Conservation (phyloP, 1,140 invertebrate genomes). For the Halesus radiatus region DNA sequence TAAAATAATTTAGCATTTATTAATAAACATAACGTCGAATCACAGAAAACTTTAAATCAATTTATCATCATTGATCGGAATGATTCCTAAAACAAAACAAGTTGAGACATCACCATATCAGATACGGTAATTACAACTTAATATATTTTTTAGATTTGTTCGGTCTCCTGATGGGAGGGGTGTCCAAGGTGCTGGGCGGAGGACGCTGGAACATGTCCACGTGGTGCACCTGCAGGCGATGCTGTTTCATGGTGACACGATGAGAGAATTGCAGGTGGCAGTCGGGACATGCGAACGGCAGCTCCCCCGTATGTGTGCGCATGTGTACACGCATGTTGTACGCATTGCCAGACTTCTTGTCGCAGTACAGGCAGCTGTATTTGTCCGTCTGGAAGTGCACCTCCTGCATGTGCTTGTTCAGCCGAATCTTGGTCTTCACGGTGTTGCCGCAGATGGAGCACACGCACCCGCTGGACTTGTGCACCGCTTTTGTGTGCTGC, state of each 20-base stretch:
- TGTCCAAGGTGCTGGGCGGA: not conserved
- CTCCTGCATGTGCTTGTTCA: not conserved
- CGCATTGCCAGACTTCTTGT: not conserved
- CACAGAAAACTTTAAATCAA: too few species aligned
- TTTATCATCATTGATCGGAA: too few species aligned
- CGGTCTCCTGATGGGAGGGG: too few species aligned
- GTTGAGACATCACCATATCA: too few species aligned
- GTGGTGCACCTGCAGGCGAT: not conserved
- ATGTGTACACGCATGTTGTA: slow-evolving; percentile 8
- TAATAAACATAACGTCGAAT: too few species aligned
- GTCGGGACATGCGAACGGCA: not conserved
- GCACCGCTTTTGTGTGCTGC: not conserved
- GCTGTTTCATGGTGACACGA: slow-evolving; percentile 21
- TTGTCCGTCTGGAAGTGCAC: not conserved
- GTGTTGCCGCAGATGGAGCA: not conserved
- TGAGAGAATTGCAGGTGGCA: not conserved
- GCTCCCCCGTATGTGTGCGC: slow-evolving; percentile 12
- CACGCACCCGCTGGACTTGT: not conserved
- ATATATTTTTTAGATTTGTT: too few species aligned
- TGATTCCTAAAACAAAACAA: too few species aligned
- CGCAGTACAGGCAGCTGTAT: not conserved
- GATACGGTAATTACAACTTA: too few species aligned
- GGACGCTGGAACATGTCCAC: slow-evolving; percentile 15
- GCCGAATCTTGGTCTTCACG: not conserved
- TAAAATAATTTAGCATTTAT: too few species aligned